A percentile compares a stretch with the other conserved stretches of the same genome.
These are phyloP conservation scores for Sicus ferrugineus DNA, from an alignment of 2,888 invertebrate genomes.

Conservation along the genomic window DNA sequence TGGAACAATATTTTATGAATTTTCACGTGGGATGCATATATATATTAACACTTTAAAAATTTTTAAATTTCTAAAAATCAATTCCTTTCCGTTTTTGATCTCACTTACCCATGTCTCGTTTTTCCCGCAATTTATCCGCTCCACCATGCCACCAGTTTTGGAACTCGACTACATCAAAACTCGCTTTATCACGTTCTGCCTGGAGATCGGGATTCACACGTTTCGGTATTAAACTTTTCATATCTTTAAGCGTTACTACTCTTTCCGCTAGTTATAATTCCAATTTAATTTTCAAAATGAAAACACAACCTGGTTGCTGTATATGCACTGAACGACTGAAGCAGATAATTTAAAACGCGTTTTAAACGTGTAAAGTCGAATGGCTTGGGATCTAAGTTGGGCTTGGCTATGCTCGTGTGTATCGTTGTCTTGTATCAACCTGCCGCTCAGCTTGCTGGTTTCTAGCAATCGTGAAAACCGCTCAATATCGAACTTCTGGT, in stretches of 20 bases:
- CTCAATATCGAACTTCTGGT: too few relatives aligned
- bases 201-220: conserved; percentile 73
- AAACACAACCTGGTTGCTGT: neutral
- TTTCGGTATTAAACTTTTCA: neutral
- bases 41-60: too few relatives aligned
- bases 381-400: too few relatives aligned
- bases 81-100: too few relatives aligned
- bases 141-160: conserved; percentile 80
- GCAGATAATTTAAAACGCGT: neutral
- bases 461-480: too few relatives aligned
- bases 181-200: conserved; percentile 69
- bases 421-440: too few relatives aligned
- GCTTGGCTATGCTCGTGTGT: too few relatives aligned
- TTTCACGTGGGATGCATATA: too few relatives aligned
- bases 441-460: too few relatives aligned
- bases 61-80: too few relatives aligned
- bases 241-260: neutral
- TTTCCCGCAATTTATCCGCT: conserved; percentile 72
- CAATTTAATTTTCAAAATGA: neutral
- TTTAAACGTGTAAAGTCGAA: neutral
- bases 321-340: neutral
- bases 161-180: conserved; percentile 75
- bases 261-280: neutral
- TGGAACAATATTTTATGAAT: too few relatives aligned
- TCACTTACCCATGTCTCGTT: conserved; percentile 63